phyloP scores from a whole-genome alignment of 2,797 vertebrate species.

The Xiphophorus birchmanni region DNA sequence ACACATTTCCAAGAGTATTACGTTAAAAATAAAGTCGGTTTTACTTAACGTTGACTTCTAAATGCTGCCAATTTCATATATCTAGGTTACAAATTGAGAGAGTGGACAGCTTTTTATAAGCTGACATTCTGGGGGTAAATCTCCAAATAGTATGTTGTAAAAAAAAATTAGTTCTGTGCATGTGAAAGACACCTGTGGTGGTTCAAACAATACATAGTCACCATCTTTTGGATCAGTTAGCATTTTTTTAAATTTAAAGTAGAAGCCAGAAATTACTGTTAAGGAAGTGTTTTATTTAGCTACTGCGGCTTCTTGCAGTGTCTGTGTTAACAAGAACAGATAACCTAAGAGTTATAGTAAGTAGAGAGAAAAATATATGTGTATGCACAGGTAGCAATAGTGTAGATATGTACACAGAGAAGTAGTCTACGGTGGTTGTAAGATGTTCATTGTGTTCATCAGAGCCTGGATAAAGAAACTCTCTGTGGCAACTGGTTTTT shows the following conservation, averaged over 20 bases:
- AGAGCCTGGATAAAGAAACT: background rate
- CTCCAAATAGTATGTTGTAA: background rate
- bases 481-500: too few relatives aligned
- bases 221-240: background rate
- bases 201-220: background rate
- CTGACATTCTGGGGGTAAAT: background rate
- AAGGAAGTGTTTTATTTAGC: background rate
- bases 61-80: background rate
- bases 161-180: background rate
- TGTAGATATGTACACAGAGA: background rate
- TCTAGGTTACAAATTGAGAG: background rate
- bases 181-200: background rate
- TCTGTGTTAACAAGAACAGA: background rate
- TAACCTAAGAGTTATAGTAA: too few relatives aligned
- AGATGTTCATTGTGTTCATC: background rate
- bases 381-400: background rate
- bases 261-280: too few relatives aligned
- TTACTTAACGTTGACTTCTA: background rate
- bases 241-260: background rate
- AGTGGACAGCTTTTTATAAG: background rate
- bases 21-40: background rate
- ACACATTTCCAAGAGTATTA: background rate
- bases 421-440: background rate
- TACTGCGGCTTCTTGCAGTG: background rate
- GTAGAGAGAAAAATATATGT: background rate